Conservation (phyloP, 2,113 vertebrate genomes). For the Melanocharis versteri region DNA sequence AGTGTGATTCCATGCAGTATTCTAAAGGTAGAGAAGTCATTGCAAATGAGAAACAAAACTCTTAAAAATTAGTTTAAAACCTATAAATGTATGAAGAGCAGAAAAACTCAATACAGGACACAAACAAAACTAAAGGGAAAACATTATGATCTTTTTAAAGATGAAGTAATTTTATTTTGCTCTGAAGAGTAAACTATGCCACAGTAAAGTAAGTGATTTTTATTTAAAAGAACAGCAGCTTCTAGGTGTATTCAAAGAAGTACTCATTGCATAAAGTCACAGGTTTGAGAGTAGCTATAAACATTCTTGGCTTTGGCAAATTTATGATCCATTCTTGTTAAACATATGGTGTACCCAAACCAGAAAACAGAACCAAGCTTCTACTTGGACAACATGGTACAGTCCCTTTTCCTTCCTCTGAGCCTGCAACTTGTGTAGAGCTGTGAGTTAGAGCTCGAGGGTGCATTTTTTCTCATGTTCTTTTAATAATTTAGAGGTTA, state of each 20-base stretch:
- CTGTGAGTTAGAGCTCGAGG: neutral
- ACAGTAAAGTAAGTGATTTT: neutral
- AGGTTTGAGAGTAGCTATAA: neutral
- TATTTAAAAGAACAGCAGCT: neutral
- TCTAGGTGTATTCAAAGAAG: neutral
- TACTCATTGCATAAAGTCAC: neutral
- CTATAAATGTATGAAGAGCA: neutral
- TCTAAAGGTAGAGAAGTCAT: neutral
- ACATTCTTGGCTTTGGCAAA: neutral
- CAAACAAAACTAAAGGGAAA: neutral
- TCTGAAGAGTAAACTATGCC: neutral
- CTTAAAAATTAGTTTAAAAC: neutral
- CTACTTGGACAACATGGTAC: neutral
- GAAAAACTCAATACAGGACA: neutral
- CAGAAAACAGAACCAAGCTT: neutral
- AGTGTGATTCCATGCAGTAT: neutral
- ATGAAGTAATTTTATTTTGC: neutral
- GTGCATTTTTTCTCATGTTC: neutral
- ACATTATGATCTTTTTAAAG: neutral
- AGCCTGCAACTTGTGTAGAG: neutral
- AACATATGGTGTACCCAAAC: neutral
- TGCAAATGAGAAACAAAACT: neutral
- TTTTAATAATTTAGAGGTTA: neutral
- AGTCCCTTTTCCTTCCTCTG: neutral
- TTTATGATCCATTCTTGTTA: neutral